Evolutionary conservation across 2,113 vertebrate species (phyloP), one percentile per base, ranked within the genome.

Genomic region (Anarhynchus alexandrinus): DNA sequence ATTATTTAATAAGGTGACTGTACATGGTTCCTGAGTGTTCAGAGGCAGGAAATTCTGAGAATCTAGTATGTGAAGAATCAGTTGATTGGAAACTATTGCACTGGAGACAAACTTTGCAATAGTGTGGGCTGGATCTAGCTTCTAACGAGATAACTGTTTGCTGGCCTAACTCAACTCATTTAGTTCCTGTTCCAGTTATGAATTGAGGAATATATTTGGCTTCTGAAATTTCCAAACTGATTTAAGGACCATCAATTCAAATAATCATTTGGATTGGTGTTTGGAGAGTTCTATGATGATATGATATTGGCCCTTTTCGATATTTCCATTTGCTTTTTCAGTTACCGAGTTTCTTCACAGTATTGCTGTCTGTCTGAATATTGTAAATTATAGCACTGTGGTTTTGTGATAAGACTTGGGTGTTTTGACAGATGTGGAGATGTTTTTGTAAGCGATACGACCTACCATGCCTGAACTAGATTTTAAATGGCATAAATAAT

Each of bases 271-370:
- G 30, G 57, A 81, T 49, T 11, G 0, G 7, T 78, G 6, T 71
- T 38, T 74, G 59, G 72, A 84, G 86, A 65, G 32, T 88, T 94
- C 64, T 55, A 4, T 45, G 57, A 76, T 70, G 54, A 58, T 89
- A 78, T 3, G 42, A 49, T 92, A 76, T 25, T 90, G 67, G 29
- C 61, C 86, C 21, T 47, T 58, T 59, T 67, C 38, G 55, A 1
- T 86, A 45, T 86, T 94, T 94, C 88, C 51, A 55, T 77, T 88
- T 90, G 38, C 51, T 93, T 85, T 84, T 82, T 32, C 72, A 74
- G 47, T 93, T 94, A 59, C 16, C 23, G 25, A 14, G 9, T 81
- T 83, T 92, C 43, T 88, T 93, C 43, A 66, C 27, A 43, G 32
- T 70, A 42, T 52, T 86, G 32, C 42, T 90, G 17, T 30, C 38